Base-by-base conservation (phyloP, 92 coral and sea anemone species). In the Actinostola sp. region DNA sequence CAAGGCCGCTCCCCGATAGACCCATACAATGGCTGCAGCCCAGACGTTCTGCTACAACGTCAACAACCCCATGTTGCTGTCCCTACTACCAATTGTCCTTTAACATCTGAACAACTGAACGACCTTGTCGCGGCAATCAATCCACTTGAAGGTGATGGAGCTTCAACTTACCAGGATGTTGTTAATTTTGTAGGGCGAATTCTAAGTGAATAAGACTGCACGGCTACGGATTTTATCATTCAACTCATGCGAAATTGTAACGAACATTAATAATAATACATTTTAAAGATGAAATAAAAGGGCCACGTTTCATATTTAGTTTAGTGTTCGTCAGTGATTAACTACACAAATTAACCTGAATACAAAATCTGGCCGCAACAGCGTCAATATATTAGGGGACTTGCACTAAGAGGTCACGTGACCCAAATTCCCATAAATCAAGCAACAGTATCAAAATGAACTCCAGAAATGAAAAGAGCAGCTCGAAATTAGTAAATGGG, bases 121-220 rank as follows among this genome's bases (percentile, higher is more conserved):
- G 16, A 19, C 10, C 59, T 52, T 52, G 28, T 52, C 6, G 59
- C 24, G 16, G 16, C 59, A 52, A 52, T 52, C 23, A 8, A 19
- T 52, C 59, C 59, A 8, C 59, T 52, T 52, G 59, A 52, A 5
- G 59, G 59, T 19, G 59, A 52, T 24, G 59, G 59, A 52, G 23
- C 10, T 9, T 52, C 59, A 9, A 19, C 23, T 52, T 52, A 52
- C 59, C 59, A 52, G 16, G 59, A 52, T 8, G 59, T 52, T 52
- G 59, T 52, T 52, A 9, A 52, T 19, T 52, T 52, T 52, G 59
- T 52, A 19, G 59, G 59, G 5, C 59, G 16, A 17, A 4, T 5
- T 24, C 28, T 52, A 8, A 52, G 23, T 19, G 23, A 52, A 17
- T 52, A 19, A 39, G 14, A 39, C 45, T n/a, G n/a, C n/a, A n/a